A percentile compares a stretch with the other conserved stretches of the same genome.
Conservation (phyloP, 2,888 invertebrate species). For the Byasa hedistus region DNA sequence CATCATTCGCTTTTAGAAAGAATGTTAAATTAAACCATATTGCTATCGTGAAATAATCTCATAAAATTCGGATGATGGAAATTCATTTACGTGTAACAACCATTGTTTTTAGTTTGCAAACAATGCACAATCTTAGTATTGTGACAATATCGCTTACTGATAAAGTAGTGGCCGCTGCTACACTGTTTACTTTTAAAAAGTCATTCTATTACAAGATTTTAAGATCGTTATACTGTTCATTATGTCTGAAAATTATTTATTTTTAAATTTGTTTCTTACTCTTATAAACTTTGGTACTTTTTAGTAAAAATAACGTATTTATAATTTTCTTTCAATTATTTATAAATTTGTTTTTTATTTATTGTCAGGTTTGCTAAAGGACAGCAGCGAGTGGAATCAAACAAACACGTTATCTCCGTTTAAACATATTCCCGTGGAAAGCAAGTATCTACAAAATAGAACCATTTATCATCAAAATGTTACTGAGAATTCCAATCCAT, state of each 20-base stretch:
- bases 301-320: background rate
- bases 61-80: constrained; percentile 21
- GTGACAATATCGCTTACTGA: constrained; percentile 57
- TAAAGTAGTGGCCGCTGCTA: constrained; percentile 44
- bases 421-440: background rate
- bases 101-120: constrained; percentile 15
- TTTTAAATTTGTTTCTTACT: constrained; percentile 6
- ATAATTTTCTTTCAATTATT: background rate
- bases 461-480: background rate
- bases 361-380: constrained; percentile 5
- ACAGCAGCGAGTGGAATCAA: background rate
- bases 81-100: background rate
- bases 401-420: background rate
- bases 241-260: background rate
- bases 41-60: constrained; percentile 4
- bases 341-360: background rate
- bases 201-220: background rate
- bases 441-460: constrained; percentile 2
- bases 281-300: constrained; percentile 9
- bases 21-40: background rate
- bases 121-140: constrained; percentile 58
- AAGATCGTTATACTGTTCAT: constrained; percentile 2
- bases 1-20: background rate
- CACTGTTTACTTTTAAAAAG: background rate
- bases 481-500: background rate